Evolutionary conservation across 2,888 invertebrate genomes (phyloP).

Genomic region (Epinotia brunnichana): DNA sequence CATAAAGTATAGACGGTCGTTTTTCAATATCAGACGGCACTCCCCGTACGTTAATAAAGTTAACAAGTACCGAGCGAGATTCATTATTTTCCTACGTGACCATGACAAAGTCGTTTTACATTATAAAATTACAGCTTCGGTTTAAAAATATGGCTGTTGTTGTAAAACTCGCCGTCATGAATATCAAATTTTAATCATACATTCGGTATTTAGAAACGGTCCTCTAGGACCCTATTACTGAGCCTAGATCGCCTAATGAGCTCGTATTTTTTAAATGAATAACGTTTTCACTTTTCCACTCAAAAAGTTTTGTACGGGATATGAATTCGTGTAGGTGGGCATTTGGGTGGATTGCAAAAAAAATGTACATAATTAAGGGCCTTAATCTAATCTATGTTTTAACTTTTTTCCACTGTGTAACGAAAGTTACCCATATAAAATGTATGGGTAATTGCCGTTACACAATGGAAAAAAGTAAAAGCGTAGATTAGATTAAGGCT

Average conservation of each 20-base stretch:
- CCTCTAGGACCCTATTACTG: neutral
- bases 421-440: too few relatives aligned
- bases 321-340: too few relatives aligned
- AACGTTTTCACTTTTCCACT: too few relatives aligned
- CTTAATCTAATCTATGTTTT: too few relatives aligned
- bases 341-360: too few relatives aligned
- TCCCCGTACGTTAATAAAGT: conserved; percentile 27
- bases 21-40: neutral
- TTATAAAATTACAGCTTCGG: conserved; percentile 20
- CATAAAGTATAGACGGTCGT: neutral
- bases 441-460: too few relatives aligned
- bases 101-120: conserved; percentile 15
- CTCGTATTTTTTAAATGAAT: neutral
- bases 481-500: too few relatives aligned
- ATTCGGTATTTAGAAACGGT: neutral
- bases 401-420: too few relatives aligned
- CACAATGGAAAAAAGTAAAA: too few relatives aligned
- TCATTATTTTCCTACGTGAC: conserved; percentile 31
- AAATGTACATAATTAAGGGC: too few relatives aligned
- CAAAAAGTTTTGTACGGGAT: too few relatives aligned
- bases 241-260: neutral
- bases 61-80: conserved; percentile 18
- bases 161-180: neutral
- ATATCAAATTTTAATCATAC: conserved; percentile 30
- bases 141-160: conserved; percentile 7